Percentiles rank a stretch among this genome's conserved stretches.
Evolutionary conservation across 2,113 vertebrate genomes (phyloP).

Genomic region (Chaenogobius annularis): DNA sequence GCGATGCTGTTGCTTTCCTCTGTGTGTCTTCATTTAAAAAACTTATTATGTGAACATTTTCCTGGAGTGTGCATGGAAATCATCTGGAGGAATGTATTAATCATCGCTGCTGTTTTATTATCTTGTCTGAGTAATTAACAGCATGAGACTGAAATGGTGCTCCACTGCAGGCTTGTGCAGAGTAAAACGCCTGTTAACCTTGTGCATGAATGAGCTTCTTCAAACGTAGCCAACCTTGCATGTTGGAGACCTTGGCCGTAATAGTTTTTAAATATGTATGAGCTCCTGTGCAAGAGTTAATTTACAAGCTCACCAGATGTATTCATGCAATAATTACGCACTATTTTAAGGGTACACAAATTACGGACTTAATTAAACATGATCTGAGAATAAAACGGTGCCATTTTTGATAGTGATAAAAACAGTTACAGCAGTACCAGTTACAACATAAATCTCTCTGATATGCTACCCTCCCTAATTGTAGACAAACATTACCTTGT

Average conservation of each 20-base stretch:
- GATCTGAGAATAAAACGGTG: background rate
- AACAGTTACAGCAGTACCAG: background rate
- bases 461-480: background rate
- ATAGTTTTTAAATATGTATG: constrained; percentile 5
- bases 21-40: constrained; percentile 49
- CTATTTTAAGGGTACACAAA: background rate
- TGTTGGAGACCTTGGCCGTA: background rate
- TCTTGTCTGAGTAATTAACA: constrained; percentile 16
- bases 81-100: constrained; percentile 23
- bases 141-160: background rate
- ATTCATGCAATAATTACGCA: background rate
- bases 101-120: constrained; percentile 22
- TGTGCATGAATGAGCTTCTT: background rate
- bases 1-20: constrained; percentile 30
- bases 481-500: background rate
- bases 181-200: constrained; percentile 8
- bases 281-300: constrained; percentile 10
- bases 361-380: background rate
- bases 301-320: constrained; percentile 18
- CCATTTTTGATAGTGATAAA: background rate
- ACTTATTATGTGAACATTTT: constrained; percentile 32
- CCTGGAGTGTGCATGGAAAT: constrained; percentile 31
- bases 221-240: background rate
- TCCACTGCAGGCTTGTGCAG: background rate
- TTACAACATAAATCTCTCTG: background rate